A percentile compares a stretch with the other conserved stretches of the same genome.
phyloP scores from a whole-genome alignment of 23 tunicate species.

The Ciona savignyi region DNA sequence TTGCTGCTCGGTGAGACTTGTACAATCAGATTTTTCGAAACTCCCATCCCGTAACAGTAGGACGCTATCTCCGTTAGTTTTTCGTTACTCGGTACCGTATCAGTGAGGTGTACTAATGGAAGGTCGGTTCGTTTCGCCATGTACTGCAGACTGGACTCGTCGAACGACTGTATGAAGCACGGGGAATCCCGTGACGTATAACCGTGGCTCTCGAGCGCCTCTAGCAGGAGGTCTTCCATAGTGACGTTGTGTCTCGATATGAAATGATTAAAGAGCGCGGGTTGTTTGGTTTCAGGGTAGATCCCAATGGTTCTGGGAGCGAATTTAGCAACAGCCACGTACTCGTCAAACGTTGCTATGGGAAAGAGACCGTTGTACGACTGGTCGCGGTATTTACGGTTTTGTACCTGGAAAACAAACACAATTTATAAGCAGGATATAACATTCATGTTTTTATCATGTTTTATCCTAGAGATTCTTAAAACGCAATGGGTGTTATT shows the following conservation, averaged over 20 bases:
- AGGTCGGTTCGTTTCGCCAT: constrained; percentile 48
- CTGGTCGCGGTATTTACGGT: constrained; percentile 56
- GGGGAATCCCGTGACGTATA: constrained; percentile 40
- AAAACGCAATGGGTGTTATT: too few relatives aligned
- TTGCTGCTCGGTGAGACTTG: constrained; percentile 13
- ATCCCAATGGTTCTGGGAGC: constrained; percentile 52
- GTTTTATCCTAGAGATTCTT: too few relatives aligned
- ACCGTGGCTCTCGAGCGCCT: constrained; percentile 46
- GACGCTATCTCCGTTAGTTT: constrained; percentile 13
- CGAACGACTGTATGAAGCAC: constrained; percentile 86
- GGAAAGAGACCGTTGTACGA: constrained; percentile 66
- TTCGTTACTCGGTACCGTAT: constrained; percentile 8
- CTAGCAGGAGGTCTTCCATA: constrained; percentile 76
- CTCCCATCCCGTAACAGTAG: constrained; percentile 67
- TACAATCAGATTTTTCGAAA: constrained; percentile 51
- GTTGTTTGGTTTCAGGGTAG: constrained; percentile 88
- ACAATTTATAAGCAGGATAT: too few relatives aligned
- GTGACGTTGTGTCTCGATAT: constrained; percentile 11
- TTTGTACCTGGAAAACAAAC: constrained; percentile 47
- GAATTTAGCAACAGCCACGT: constrained; percentile 61
- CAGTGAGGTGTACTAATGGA: constrained; percentile 41
- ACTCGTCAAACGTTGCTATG: constrained; percentile 79
- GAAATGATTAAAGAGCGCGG: constrained; percentile 40
- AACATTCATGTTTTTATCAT: too few relatives aligned
- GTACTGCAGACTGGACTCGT: constrained; percentile 33